Evolutionary conservation across 2,113 vertebrate species (phyloP), one percentile per base, ranked within the genome.

Genomic region (Rhizomys pruinosus): DNA sequence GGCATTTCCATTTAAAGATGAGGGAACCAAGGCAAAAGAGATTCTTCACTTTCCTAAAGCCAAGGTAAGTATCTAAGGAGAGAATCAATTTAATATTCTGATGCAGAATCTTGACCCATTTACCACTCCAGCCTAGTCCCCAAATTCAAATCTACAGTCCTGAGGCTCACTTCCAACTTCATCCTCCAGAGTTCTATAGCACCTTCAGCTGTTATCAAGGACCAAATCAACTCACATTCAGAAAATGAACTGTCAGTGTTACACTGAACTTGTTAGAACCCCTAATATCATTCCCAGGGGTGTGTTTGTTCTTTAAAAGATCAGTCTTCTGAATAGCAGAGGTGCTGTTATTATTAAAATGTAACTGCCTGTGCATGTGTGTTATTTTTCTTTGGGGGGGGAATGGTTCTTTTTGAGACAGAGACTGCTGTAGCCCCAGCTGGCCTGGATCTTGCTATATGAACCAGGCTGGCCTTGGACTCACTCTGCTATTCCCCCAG

Each of bases 41-140:
- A 34, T 61, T 71, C 17, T 7, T 5, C 71, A 72, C 10, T 71
- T 20, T 3, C 11, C 29, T 63, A 37, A 74, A 79, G 29, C 25
- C 68, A 42, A 20, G 22, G 20, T 7, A 22, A 39, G 8, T 39
- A 9, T 80, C 29, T 61, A 39, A 66, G 25, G 39, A 57, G 61
- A 72, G n/a, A 63, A 5, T 69, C 52, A 92, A 1, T 11, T 17
- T 9, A 32, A 52, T 23, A 39, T 73, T 91, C 80, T 59, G 71
- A 69, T 19, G 4, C 9, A 80, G 74, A 82, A 39, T 59, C 29
- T 11, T 23, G 29, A 44, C 27, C 13, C 9, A 37, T 81, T 64
- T 2, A 15, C 20, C 17, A 19, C 0, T 25, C 2, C 2, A 4
- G 8, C 7, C 34, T 9, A 5, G 0, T 74, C 37, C 19, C 27